phyloP scores from a whole-genome alignment of 1,140 invertebrate species.

The Leguminivora glycinivorella region DNA sequence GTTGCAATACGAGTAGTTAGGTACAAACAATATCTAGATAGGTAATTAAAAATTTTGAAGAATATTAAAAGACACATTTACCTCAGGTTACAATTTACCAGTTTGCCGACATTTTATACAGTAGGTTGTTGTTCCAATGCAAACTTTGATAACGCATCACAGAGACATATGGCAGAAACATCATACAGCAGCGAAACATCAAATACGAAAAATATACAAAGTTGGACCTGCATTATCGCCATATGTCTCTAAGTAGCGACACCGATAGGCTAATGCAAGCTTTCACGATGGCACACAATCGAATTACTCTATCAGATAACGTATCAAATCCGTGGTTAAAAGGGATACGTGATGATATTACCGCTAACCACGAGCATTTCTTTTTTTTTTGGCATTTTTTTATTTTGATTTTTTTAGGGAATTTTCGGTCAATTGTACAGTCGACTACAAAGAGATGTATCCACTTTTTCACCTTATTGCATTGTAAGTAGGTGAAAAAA shows the following conservation, averaged over 20 bases:
- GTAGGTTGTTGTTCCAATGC: neutral
- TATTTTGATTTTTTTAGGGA: no score
- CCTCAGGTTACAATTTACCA: no score
- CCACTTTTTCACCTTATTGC: no score
- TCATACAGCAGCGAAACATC: neutral
- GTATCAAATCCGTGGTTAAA: neutral
- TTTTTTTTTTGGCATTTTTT: no score
- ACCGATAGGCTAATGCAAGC: slow-evolving; percentile 24
- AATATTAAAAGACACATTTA: no score
- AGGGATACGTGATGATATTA: neutral
- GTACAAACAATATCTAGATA: no score
- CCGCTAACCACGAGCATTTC: no score
- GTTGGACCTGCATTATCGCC: slow-evolving; percentile 11
- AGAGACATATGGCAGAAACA: neutral
- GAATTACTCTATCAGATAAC: slow-evolving; percentile 18
- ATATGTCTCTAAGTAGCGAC: slow-evolving; percentile 7
- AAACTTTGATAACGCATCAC: neutral
- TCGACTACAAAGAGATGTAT: no score
- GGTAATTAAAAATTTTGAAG: no score
- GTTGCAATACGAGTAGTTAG: no score
- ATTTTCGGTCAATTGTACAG: no score
- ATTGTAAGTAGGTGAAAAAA: no score
- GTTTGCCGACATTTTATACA: neutral
- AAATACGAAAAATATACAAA: slow-evolving; percentile 11
- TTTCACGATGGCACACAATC: slow-evolving; percentile 17